phyloP scores from a whole-genome alignment of 1,140 invertebrate genomes.

The Littorina saxatilis region DNA sequence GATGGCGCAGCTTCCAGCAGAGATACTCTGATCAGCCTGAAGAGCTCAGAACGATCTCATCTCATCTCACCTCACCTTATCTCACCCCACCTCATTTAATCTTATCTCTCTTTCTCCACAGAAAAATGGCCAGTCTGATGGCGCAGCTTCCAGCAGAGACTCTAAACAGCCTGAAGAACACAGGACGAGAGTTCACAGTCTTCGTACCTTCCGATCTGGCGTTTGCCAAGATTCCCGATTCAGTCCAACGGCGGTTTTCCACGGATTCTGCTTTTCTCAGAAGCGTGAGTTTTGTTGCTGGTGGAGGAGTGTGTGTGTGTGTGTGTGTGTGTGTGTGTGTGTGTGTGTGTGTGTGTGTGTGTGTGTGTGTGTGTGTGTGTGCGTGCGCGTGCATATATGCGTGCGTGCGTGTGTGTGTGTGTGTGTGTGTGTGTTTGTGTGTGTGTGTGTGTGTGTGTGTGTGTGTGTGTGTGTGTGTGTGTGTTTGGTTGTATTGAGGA shows the following conservation, averaged over 20 bases:
- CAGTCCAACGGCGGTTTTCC: conserved; percentile 46
- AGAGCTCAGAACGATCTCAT: neutral
- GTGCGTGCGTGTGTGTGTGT: neutral
- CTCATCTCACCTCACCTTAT: neutral
- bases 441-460: too few species aligned
- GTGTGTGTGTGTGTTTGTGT: too few species aligned
- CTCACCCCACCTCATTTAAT: neutral
- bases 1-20: conserved; percentile 37
- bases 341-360: too few species aligned
- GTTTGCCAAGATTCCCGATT: conserved; percentile 60
- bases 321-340: too few species aligned
- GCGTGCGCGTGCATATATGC: neutral
- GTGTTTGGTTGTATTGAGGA: too few species aligned
- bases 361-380: neutral
- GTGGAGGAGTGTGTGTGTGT: neutral
- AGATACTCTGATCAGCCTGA: conserved; percentile 20
- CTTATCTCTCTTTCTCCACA: conserved; percentile 26
- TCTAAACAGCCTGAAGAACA: conserved; percentile 22
- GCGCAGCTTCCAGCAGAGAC: conserved; percentile 31
- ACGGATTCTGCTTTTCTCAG: neutral
- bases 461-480: too few species aligned
- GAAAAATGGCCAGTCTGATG: conserved; percentile 47
- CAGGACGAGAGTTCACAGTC: conserved; percentile 49
- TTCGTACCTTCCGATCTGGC: conserved; percentile 65
- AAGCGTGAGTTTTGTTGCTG: neutral